Conservation (phyloP, 2,113 vertebrate genomes). For the Hemicordylus capensis region DNA sequence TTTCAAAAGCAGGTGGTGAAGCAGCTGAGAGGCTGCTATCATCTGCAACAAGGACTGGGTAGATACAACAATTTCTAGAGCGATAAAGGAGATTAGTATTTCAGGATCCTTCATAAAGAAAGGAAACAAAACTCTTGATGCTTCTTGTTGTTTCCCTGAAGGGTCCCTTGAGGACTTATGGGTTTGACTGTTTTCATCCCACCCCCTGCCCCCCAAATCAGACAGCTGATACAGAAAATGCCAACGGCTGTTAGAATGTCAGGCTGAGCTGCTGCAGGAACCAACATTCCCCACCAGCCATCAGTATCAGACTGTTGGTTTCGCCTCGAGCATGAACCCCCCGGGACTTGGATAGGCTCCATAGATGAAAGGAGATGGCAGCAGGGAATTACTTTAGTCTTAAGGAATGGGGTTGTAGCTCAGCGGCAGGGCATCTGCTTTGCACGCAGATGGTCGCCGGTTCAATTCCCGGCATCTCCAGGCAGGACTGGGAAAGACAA, state of each 20-base stretch:
- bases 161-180: neutral
- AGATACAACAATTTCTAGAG: neutral
- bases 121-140: neutral
- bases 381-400: neutral
- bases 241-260: neutral
- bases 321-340: neutral
- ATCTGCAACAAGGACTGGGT: neutral
- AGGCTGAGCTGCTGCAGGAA: neutral
- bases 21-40: neutral
- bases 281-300: slow-evolving; percentile 8
- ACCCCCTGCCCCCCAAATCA: neutral
- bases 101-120: neutral
- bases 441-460: too few species aligned
- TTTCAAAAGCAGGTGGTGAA: neutral
- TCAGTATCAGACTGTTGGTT: neutral
- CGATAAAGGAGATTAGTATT: neutral
- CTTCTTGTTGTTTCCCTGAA: neutral
- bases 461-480: too few species aligned
- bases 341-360: neutral
- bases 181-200: neutral
- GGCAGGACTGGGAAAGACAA: too few species aligned
- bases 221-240: neutral
- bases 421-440: too few species aligned
- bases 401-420: too few species aligned
- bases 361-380: slow-evolving; percentile 4